Evolutionary conservation across 2,113 vertebrate genomes (phyloP), one percentile per base, ranked within the genome.

Genomic region (Sturnira hondurensis): DNA sequence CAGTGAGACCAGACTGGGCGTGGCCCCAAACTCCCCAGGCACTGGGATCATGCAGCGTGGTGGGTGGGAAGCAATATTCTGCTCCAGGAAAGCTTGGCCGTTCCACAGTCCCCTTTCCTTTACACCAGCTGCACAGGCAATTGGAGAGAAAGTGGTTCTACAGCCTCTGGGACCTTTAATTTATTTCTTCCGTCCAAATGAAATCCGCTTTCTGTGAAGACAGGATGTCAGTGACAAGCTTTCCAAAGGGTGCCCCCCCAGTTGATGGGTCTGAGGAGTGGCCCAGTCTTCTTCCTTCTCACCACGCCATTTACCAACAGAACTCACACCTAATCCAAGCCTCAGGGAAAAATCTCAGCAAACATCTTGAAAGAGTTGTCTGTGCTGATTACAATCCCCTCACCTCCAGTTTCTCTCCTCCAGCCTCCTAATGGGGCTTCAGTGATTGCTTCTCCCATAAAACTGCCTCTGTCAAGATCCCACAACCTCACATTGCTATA

Each of bases 1-100:
- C 41, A 83, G 76, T 84, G 65, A 81, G 76, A 95, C 92, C 97
- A 93, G 95, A 97, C 96, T 86, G 91, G 96, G 96, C 0, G 63
- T 95, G 91, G 82, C 43, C 43, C 47, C 4, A 2, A 83, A n/a
- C 47, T 92, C 93, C 89, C 89, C 56, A 86, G 93, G 68, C 50
- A 74, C 83, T 50, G 81, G 16, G 41, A 61, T 68, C 38, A 2
- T 16, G 15, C 61, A 58, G 22, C 58, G 13, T 14, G 20, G 33
- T 65, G 56, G 63, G 47, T 31, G 50, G 73, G 33, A 47, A 87
- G 83, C 67, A 74, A 63, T 28, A 67, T 31, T 89, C 73, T 65
- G 19, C 41, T 38, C 41, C 36, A 58, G 52, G 7, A 31, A 67
- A 7, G 9, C 8, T 47, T 31, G 14, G 38, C 38, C 28, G 58